Base-by-base conservation (phyloP, 2,888 invertebrate species). In the Zaprionus bogoriensis region DNA sequence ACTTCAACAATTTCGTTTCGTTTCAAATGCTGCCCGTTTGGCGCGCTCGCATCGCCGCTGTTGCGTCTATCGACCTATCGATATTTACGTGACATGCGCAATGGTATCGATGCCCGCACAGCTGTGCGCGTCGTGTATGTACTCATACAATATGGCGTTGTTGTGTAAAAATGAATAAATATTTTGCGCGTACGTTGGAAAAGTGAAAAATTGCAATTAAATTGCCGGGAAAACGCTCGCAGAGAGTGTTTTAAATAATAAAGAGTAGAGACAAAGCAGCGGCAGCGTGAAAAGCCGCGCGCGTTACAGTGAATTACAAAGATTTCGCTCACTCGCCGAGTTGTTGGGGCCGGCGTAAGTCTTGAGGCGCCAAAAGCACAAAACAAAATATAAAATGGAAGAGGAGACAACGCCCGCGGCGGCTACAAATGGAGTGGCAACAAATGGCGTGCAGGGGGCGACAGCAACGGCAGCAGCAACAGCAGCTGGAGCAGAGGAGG, bases 101-200 rank as follows among this genome's bases (percentile, higher is more conserved):
- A n/a, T 7, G 30, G 32, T 67, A 70, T 77, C 84, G 80, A 67
- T 80, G 50, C 57, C 42, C 19, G 2, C 48, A 68, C 85, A 81
- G 77, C 87, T 77, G 81, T 50, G 5, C 28, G 38, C 32, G 57
- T 58, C 50, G 73, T 85, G 78, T 78, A 63, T 78, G 59, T 72
- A 84, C 74, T 69, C 81, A 86, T 78, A 55, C 84, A 80, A 80
- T 76, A 80, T 80, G 80, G 80, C 80, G 72, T 62, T 75, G 62
- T 71, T 66, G 55, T 71, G 50, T 64, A 54, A 71, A 76, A 75
- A 50, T 48, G 39, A 9, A 44, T 27, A 53, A 61, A 53, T 47
- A 44, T 42, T 59, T 51, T 38, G 36, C 28, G n/a, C 17, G 30
- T 48, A 14, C 6, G 20, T 23, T 41, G n/a, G 44, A 47, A 62